These are phyloP conservation scores for Myotis myotis DNA, from an alignment of 2,797 vertebrate species.

Conservation along the genomic window DNA sequence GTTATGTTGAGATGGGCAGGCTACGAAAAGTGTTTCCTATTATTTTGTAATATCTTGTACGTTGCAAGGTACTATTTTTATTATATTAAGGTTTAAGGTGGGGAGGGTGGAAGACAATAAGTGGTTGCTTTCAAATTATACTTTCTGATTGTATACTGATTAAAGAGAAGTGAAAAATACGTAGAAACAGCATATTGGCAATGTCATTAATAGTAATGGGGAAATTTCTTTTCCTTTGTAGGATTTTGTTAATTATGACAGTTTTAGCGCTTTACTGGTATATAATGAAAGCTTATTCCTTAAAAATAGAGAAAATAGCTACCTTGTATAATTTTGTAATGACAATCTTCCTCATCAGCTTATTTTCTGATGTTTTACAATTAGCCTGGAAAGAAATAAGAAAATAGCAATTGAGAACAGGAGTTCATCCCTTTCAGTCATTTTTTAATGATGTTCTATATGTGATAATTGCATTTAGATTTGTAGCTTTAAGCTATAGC, in stretches of 20 bases:
- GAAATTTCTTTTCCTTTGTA: constrained; percentile 41
- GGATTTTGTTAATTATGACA: constrained; percentile 9
- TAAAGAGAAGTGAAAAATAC: constrained; percentile 27
- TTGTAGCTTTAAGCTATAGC: background rate
- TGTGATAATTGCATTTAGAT: background rate
- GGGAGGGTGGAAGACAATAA: background rate
- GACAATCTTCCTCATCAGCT: background rate
- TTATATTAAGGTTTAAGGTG: constrained; percentile 14
- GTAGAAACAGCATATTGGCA: constrained; percentile 18
- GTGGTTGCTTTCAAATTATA: constrained; percentile 52
- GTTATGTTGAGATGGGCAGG: constrained; percentile 40
- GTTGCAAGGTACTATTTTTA: background rate
- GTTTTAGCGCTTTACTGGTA: background rate
- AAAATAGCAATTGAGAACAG: background rate
- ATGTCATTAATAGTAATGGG: constrained; percentile 3
- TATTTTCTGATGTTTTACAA: constrained; percentile 29
- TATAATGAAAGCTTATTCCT: background rate
- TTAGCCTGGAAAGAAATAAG: constrained; percentile 21
- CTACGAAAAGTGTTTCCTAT: constrained; percentile 27
- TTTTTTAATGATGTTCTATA: background rate
- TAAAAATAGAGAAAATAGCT: constrained; percentile 45
- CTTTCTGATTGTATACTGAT: constrained; percentile 33
- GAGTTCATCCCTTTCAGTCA: constrained; percentile 21
- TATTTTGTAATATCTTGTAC: constrained; percentile 39
- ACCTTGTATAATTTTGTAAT: background rate